Conservation (phyloP, 2,888 invertebrate genomes). For the Salpingus planirostris region DNA sequence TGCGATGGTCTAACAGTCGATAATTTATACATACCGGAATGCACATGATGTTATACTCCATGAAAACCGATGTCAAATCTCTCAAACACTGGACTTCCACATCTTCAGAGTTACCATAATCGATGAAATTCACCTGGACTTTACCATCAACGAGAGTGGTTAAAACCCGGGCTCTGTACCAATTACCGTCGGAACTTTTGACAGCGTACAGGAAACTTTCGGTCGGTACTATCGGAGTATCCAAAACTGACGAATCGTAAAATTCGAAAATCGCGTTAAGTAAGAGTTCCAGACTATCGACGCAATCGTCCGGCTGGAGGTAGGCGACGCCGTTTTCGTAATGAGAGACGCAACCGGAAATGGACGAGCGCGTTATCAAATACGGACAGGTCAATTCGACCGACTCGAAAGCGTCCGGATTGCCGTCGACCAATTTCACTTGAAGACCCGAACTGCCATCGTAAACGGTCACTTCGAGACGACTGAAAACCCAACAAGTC, state of each 20-base stretch:
- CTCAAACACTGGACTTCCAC: conserved; percentile 35
- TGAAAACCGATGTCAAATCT: conserved; percentile 26
- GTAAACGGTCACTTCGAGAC: conserved; percentile 58
- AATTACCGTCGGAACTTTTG: conserved; percentile 49
- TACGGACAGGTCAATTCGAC: conserved; percentile 51
- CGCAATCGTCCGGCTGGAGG: conserved; percentile 49
- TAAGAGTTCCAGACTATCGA: conserved; percentile 41
- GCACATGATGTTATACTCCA: conserved; percentile 27
- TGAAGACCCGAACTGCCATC: conserved; percentile 43
- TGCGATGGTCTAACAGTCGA: too few relatives aligned
- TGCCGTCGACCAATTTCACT: conserved; percentile 45
- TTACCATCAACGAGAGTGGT: conserved; percentile 40
- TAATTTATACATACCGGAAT: conserved; percentile 23
- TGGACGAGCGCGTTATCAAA: conserved; percentile 52
- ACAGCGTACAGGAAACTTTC: conserved; percentile 53
- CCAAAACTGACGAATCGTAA: conserved; percentile 43
- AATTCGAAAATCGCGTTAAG: conserved; percentile 50
- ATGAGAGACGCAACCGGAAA: conserved; percentile 53
- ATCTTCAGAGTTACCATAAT: conserved; percentile 62
- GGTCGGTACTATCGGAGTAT: conserved; percentile 40
- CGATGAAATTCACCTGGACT: conserved; percentile 51
- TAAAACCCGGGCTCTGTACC: conserved; percentile 62
- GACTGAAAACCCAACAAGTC: conserved; percentile 43
- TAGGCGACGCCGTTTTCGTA: conserved; percentile 52
- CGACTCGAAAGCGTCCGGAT: conserved; percentile 47